Evolutionary conservation across 2,888 invertebrate genomes (phyloP), one percentile per base, ranked within the genome.

Genomic region (Monoplex corrugatus): DNA sequence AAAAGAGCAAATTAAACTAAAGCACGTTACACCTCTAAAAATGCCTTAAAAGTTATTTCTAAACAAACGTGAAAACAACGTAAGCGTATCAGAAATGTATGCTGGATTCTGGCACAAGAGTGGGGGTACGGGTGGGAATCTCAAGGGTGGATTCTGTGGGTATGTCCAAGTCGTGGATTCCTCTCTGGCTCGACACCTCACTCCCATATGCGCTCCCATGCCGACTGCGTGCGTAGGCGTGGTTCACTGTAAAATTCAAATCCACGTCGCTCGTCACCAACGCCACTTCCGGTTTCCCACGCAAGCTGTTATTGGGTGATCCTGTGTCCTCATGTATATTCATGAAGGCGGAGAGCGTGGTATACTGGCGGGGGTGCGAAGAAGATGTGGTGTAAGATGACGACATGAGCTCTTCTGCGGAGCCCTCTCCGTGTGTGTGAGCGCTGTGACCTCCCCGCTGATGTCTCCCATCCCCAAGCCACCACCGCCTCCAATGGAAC

Each of bases 241-340:
- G 78, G 57, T 57, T 57, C 19, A 57, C 57, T 1, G 57, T 57
- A 16, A 57, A 57, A 16, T 38, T 32, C 78, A 78, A 38, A 38
- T 78, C 78, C 78, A 78, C 78, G 78, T 78, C 78, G 44, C 44
- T 44, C 44, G 82, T 82, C n/a, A 82, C 82, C 28, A 82, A n/a
- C 35, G 82, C 82, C 43, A 82, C 82, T 28, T 82, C 82, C 44
- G 82, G 82, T 82, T 82, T 82, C 44, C 28, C 2, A n/a, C 82
- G 82, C 82, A 44, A 10, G 82, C 44, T 82, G 19, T 28, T 6
- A 5, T 32, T 82, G 13, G 5, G 44, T 28, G 75, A 75, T n/a
- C 10, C 75, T 43, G 90, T 90, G 84, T 92, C 91, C 16, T 90
- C 90, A 83, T 90, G 83, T 23, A 86, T 89, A 44, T 89, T 89